Percentiles rank a stretch among this genome's conserved stretches.
Evolutionary conservation across 2,888 invertebrate species (phyloP).

Genomic region (Neelides folsomi): DNA sequence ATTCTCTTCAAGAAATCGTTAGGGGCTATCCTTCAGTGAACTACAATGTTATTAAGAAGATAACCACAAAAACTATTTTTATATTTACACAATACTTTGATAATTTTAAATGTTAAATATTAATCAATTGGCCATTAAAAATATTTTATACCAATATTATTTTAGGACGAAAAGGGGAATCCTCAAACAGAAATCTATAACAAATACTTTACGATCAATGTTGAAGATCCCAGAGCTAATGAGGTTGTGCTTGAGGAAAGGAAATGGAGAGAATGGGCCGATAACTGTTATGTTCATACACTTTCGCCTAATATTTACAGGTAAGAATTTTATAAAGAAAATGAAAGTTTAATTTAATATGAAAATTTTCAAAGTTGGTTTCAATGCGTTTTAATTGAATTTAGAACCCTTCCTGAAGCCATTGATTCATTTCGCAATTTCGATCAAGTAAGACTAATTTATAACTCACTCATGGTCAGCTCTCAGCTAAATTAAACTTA

Average conservation of each 20-base stretch:
- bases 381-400: too few species aligned
- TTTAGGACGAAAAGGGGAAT: conserved; percentile 51
- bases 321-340: too few species aligned
- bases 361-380: too few species aligned
- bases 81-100: neutral
- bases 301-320: conserved; percentile 90
- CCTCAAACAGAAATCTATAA: conserved; percentile 64
- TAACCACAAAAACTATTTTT: too few species aligned
- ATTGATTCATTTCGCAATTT: conserved; percentile 89
- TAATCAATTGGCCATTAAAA: too few species aligned
- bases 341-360: too few species aligned
- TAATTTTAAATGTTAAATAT: neutral
- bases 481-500: too few species aligned
- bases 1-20: conserved; percentile 50
- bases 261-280: conserved; percentile 93
- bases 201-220: conserved; percentile 75
- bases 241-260: conserved; percentile 53
- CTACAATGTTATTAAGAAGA: conserved; percentile 41
- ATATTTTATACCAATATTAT: neutral
- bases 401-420: conserved; percentile 63
- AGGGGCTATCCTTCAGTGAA: conserved; percentile 62
- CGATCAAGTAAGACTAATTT: conserved; percentile 46
- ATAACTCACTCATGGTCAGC: too few species aligned
- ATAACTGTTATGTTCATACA: conserved; percentile 75
- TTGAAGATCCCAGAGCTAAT: conserved; percentile 38